These are phyloP conservation scores for Dendrolimus punctatus DNA, from an alignment of 1,140 invertebrate genomes.

Conservation along the genomic window DNA sequence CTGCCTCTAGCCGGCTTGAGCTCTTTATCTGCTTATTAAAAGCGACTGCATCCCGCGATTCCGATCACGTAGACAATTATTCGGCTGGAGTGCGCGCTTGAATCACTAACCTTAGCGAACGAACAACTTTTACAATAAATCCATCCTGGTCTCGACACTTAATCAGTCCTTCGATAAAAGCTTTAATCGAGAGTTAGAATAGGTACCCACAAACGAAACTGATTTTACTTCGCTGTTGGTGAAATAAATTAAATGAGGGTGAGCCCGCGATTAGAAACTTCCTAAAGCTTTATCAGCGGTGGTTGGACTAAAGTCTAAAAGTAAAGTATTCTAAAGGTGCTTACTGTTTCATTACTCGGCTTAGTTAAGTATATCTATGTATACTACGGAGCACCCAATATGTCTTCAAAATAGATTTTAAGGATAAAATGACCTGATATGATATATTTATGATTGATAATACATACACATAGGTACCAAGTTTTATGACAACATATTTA, in stretches of 20 bases:
- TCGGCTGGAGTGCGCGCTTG: constrained; percentile 64
- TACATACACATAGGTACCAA: too few relatives aligned
- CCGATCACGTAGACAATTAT: constrained; percentile 70
- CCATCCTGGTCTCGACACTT: constrained; percentile 62
- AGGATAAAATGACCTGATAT: too few relatives aligned
- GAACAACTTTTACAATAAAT: constrained; percentile 66
- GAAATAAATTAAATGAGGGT: constrained; percentile 29
- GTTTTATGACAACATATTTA: too few relatives aligned
- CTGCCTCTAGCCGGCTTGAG: constrained; percentile 13
- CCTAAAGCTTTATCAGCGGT: neutral
- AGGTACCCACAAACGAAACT: constrained; percentile 36
- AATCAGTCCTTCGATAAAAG: constrained; percentile 61
- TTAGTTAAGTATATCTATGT: too few relatives aligned
- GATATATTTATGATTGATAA: too few relatives aligned
- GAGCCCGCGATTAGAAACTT: constrained; percentile 17
- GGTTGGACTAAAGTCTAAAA: too few relatives aligned
- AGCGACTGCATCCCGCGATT: constrained; percentile 43
- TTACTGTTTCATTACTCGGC: too few relatives aligned
- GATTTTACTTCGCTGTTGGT: constrained; percentile 35
- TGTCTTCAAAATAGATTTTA: too few relatives aligned
- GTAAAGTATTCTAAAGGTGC: too few relatives aligned
- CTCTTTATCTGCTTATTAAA: constrained; percentile 49
- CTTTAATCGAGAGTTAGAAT: constrained; percentile 53
- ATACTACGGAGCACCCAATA: too few relatives aligned
- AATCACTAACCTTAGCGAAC: constrained; percentile 65